A percentile compares a stretch with the other conserved stretches of the same genome.
phyloP scores from a whole-genome alignment of 2,888 invertebrate genomes.

The Lasioglossum oenotherae region DNA sequence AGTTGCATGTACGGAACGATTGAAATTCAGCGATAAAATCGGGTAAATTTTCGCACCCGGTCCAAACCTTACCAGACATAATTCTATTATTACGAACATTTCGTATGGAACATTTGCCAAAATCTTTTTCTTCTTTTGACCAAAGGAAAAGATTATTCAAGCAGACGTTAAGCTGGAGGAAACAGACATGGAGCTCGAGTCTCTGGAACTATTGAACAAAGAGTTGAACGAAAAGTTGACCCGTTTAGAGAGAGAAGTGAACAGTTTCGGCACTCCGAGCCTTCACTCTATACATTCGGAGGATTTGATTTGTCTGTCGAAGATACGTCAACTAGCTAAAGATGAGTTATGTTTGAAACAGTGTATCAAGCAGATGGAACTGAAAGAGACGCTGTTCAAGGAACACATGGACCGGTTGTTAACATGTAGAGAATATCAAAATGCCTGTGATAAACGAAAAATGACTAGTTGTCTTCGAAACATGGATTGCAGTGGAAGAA shows the following conservation, averaged over 20 bases:
- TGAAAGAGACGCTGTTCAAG: slow-evolving; percentile 72
- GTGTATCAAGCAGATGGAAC: slow-evolving; percentile 76
- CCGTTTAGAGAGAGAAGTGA: slow-evolving; percentile 68
- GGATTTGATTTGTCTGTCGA: slow-evolving; percentile 76
- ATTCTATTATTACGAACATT: not conserved
- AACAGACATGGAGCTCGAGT: slow-evolving; percentile 76
- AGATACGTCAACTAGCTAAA: slow-evolving; percentile 75
- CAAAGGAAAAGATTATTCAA: slow-evolving; percentile 79
- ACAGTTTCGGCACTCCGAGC: slow-evolving; percentile 64
- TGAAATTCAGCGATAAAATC: slow-evolving; percentile 68
- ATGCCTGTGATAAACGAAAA: slow-evolving; percentile 15
- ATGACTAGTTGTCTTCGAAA: slow-evolving; percentile 17
- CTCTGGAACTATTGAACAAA: slow-evolving; percentile 73
- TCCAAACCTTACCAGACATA: not conserved
- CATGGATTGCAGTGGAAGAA: not conserved
- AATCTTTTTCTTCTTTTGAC: not conserved
- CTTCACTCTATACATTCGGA: slow-evolving; percentile 77
- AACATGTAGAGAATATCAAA: slow-evolving; percentile 60
- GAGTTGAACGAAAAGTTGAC: slow-evolving; percentile 72
- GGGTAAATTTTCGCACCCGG: slow-evolving; percentile 71
- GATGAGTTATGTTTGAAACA: slow-evolving; percentile 75
- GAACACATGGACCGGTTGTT: slow-evolving; percentile 75
- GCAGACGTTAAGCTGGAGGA: slow-evolving; percentile 79
- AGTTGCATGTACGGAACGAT: slow-evolving; percentile 81
- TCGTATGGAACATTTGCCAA: not conserved